A percentile compares a stretch with the other conserved stretches of the same genome.
These are phyloP conservation scores for Arctocebus calabarensis DNA, from an alignment of 2,797 vertebrate species.

Conservation along the genomic window DNA sequence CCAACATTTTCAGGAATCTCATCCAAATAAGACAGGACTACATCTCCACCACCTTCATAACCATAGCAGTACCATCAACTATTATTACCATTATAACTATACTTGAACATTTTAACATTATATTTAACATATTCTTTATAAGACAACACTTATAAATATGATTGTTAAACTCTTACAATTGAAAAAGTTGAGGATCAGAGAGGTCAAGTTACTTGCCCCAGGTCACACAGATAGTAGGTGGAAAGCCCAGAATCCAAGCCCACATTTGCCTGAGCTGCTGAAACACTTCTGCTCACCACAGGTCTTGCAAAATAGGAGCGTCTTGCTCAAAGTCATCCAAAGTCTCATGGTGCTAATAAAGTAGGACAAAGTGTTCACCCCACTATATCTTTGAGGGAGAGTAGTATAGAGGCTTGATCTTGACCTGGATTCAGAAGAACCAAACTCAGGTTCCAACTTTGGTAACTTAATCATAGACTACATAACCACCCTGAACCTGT, in stretches of 20 bases:
- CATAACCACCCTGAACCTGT: neutral
- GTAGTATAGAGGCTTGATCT: neutral
- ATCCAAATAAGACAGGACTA: neutral
- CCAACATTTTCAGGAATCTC: neutral
- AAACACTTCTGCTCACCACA: neutral
- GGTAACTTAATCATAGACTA: neutral
- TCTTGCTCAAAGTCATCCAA: neutral
- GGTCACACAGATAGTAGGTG: neutral
- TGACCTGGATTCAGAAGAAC: neutral
- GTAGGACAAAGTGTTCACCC: neutral
- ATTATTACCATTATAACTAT: neutral
- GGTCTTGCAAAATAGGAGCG: neutral
- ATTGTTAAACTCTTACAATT: neutral
- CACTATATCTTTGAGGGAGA: neutral
- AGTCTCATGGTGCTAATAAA: neutral
- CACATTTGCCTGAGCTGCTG: neutral
- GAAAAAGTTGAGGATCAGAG: neutral
- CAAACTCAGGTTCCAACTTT: neutral
- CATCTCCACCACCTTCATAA: neutral
- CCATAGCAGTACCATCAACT: neutral
- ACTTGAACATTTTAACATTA: neutral
- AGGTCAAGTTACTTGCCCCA: neutral
- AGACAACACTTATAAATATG: neutral
- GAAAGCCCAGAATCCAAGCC: neutral
- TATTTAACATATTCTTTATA: neutral